Evolutionary conservation across 2,888 invertebrate species (phyloP).

Genomic region (Griposia aprilina): DNA sequence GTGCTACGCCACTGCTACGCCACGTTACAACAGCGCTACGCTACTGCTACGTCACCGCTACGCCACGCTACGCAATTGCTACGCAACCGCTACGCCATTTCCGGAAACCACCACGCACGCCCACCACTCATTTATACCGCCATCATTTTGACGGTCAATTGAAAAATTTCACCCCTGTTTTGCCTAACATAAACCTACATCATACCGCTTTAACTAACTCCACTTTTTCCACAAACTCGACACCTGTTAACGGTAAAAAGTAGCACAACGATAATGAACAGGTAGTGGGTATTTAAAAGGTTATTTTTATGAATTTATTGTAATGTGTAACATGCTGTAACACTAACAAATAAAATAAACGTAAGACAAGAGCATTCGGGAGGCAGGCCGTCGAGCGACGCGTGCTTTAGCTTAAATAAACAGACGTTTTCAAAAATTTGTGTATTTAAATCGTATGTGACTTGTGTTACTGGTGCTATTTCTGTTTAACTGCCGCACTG

Average conservation of each 20-base stretch:
- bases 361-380: slow-evolving; percentile 54
- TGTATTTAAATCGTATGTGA: slow-evolving; percentile 90
- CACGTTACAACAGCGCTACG: slow-evolving; percentile 20
- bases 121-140: slow-evolving; percentile 82
- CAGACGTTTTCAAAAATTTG: slow-evolving; percentile 90
- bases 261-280: slow-evolving; percentile 48
- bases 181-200: slow-evolving; percentile 68
- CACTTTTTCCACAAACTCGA: slow-evolving; percentile 45
- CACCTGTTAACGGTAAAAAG: slow-evolving; percentile 61
- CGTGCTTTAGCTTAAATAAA: slow-evolving; percentile 89
- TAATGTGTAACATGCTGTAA: slow-evolving; percentile 64
- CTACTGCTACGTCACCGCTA: slow-evolving; percentile 38
- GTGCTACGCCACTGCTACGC: slow-evolving; percentile 20
- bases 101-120: slow-evolving; percentile 44
- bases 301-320: slow-evolving; percentile 61
- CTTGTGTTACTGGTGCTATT: slow-evolving; percentile 89
- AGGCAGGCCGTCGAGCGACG: slow-evolving; percentile 67
- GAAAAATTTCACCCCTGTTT: slow-evolving; percentile 84
- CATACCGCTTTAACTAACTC: slow-evolving; percentile 54
- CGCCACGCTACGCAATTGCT: slow-evolving; percentile 29
- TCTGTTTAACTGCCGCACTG: slow-evolving; percentile 87
- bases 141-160: slow-evolving; percentile 86
- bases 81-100: slow-evolving; percentile 35
- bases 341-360: slow-evolving; percentile 63
- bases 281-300: slow-evolving; percentile 45